Conservation (phyloP, 2,888 invertebrate species). For the Drosophila histrio region DNA sequence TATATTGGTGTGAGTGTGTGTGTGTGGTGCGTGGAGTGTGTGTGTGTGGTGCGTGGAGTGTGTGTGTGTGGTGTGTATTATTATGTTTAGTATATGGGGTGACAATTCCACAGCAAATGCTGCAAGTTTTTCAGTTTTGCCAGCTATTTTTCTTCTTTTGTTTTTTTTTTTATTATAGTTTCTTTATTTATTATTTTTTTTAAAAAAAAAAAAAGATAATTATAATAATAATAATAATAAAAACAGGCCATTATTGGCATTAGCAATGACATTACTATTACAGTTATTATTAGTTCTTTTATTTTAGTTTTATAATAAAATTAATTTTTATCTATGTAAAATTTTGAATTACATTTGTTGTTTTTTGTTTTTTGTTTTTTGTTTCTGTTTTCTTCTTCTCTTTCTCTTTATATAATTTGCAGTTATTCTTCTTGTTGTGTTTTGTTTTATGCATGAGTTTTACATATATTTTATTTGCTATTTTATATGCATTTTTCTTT, state of each 20-base stretch:
- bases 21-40: too few relatives aligned
- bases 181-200: slow-evolving; percentile 43
- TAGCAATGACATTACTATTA: slow-evolving; percentile 62
- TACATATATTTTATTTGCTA: slow-evolving; percentile 33
- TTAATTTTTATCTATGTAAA: slow-evolving; percentile 53
- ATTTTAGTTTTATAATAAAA: slow-evolving; percentile 33
- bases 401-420: slow-evolving; percentile 30
- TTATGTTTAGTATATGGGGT: background rate
- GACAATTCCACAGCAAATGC: slow-evolving; percentile 29
- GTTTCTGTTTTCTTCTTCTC: slow-evolving; percentile 25
- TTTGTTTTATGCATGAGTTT: slow-evolving; percentile 43
- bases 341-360: slow-evolving; percentile 38
- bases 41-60: background rate
- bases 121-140: slow-evolving; percentile 10
- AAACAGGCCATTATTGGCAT: slow-evolving; percentile 59
- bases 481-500: slow-evolving; percentile 21
- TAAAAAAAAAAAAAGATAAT: slow-evolving; percentile 48
- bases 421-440: slow-evolving; percentile 19
- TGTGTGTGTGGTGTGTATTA: background rate
- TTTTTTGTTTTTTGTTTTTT: slow-evolving; percentile 19
- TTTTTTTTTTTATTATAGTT: slow-evolving; percentile 20
- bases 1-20: slow-evolving; percentile 2
- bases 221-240: slow-evolving; percentile 57
- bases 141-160: slow-evolving; percentile 1
- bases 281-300: slow-evolving; percentile 57